Base-by-base conservation (phyloP, 2,113 vertebrate species). In the Conger conger region DNA sequence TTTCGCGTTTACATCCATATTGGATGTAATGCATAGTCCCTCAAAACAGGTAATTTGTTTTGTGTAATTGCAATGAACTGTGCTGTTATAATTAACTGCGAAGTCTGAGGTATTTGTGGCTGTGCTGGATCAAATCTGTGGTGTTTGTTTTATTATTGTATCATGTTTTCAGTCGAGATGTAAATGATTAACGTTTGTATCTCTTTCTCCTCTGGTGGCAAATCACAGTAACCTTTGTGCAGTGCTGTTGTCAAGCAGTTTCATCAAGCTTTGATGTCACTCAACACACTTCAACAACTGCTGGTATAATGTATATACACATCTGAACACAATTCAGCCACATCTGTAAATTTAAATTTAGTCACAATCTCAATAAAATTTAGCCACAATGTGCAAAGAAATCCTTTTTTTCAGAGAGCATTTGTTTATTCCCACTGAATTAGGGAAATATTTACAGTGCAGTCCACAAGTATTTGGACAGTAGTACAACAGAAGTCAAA, bases 121-220 rank as follows among this genome's bases (percentile, higher is more conserved):
- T 9, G 45, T 50, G 45, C 57, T 63, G 57, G 57, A 63, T 63
- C 6, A 63, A 23, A 63, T 63, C 57, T 6, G 27, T 5, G 8
- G 27, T 27, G 0, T 36, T n/a, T n/a, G n/a, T n/a, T n/a, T n/a
- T n/a, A 27, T 50, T 30, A 30, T 80, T 7, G 38, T 45, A 36
- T 45, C 0, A 17, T 42, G 0, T 17, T 81, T 81, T 33, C 30
- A n/a, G 30, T 54, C 15, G 5, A 15, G 45, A 33, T 33, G 80
- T 60, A 60, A 82, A 18, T 60, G n/a, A 82, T 82, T 82, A 82
- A 57, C 35, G 60, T n/a, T 50, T 53, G 5, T 27, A 73, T 82
- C 50, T 57, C 17, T 37, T 57, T 60, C 53, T 57, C 40, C 53
- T 36, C 2, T 82, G 8, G 60, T 60, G n/a, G 33, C 5, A 73